Conservation (phyloP, 2,888 invertebrate genomes). For the Crematogaster levior region DNA sequence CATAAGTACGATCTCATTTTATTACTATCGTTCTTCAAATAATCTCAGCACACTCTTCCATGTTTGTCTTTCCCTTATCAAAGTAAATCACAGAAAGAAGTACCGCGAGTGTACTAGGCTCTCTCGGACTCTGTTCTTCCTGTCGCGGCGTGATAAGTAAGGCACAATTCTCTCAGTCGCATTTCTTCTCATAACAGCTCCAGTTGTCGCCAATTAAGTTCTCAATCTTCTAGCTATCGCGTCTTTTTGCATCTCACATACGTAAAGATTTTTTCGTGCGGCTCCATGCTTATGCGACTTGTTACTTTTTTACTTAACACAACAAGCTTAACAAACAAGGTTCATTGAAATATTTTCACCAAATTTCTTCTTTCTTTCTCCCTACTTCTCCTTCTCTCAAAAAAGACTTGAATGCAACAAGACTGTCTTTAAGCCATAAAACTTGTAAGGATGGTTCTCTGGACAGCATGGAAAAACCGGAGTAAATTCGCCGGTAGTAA, state of each 20-base stretch:
- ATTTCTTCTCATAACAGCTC: slow-evolving; percentile 51
- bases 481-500: slow-evolving; percentile 30
- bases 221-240: slow-evolving; percentile 57
- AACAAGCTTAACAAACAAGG: too few species aligned
- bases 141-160: slow-evolving; percentile 61
- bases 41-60: not conserved
- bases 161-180: slow-evolving; percentile 65
- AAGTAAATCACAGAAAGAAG: slow-evolving; percentile 61
- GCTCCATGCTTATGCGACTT: too few species aligned
- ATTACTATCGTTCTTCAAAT: not conserved
- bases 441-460: not conserved
- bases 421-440: not conserved
- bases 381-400: not conserved
- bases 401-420: not conserved
- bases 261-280: slow-evolving; percentile 39
- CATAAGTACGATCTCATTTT: not conserved
- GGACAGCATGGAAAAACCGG: not conserved
- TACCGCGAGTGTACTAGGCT: slow-evolving; percentile 46
- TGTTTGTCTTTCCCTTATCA: slow-evolving; percentile 60
- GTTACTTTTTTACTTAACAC: too few species aligned
- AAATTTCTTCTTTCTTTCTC: not conserved
- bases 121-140: slow-evolving; percentile 72
- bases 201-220: slow-evolving; percentile 66
- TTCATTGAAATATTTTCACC: not conserved
- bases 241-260: slow-evolving; percentile 12